phyloP scores from a whole-genome alignment of 1,140 invertebrate genomes.

The Daktulosphaira vitifoliae region DNA sequence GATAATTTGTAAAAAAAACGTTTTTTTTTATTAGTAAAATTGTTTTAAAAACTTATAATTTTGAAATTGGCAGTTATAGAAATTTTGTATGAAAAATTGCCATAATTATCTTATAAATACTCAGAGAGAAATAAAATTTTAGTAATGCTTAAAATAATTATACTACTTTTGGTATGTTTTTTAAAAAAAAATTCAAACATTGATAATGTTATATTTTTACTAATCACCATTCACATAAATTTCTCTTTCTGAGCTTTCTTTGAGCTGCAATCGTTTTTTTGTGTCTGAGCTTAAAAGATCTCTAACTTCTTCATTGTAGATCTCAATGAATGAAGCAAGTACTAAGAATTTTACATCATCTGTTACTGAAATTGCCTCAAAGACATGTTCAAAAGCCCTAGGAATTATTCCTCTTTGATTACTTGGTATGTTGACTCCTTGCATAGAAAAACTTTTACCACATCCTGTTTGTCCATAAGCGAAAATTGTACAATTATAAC shows the following conservation, averaged over 20 bases:
- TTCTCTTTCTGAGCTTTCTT: slow-evolving; percentile 70
- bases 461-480: slow-evolving; percentile 84
- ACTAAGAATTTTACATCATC: slow-evolving; percentile 75
- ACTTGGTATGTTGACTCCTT: slow-evolving; percentile 52
- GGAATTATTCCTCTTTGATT: slow-evolving; percentile 69
- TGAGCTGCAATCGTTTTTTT: slow-evolving; percentile 62
- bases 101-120: no score
- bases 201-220: no score
- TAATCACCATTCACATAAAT: slow-evolving; percentile 64
- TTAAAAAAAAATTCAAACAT: no score
- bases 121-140: no score
- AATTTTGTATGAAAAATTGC: no score
- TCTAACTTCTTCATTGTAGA: slow-evolving; percentile 82
- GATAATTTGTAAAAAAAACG: no score
- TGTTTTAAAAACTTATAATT: no score
- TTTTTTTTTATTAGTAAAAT: no score
- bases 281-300: slow-evolving; percentile 63
- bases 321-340: slow-evolving; percentile 85
- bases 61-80: no score
- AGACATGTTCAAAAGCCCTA: slow-evolving; percentile 80
- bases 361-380: slow-evolving; percentile 79
- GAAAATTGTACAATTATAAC: slow-evolving; percentile 80
- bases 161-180: no score
- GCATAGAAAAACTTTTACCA: slow-evolving; percentile 75
- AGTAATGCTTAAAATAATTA: no score